These are phyloP conservation scores for Dermatemys mawii DNA, from an alignment of 2,113 vertebrate species.

Conservation along the genomic window DNA sequence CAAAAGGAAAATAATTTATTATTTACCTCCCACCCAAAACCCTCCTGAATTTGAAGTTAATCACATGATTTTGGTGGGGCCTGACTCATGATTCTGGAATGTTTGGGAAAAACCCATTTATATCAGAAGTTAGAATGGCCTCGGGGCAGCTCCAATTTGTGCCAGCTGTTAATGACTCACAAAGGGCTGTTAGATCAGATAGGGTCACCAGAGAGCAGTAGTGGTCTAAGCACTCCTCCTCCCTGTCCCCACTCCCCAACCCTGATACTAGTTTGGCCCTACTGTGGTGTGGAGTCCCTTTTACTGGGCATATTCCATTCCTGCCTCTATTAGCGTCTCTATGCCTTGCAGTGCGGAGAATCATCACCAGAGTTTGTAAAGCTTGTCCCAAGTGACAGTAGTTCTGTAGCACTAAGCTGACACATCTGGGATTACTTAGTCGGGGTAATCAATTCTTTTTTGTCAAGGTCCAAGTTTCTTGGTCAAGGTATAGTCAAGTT, in stretches of 20 bases:
- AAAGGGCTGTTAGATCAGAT: neutral
- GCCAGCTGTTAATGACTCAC: neutral
- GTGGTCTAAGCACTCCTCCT: neutral
- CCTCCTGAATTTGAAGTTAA: neutral
- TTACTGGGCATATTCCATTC: neutral
- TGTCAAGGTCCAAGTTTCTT: no score
- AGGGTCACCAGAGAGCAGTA: neutral
- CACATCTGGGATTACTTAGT: neutral
- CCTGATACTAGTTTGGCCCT: neutral
- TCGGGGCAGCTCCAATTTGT: neutral
- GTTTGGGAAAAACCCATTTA: neutral
- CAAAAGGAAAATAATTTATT: neutral
- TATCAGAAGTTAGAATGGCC: neutral
- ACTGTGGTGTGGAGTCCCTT: neutral
- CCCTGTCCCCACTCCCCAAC: neutral
- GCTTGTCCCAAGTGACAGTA: neutral
- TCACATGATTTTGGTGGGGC: neutral
- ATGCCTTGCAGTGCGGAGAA: neutral
- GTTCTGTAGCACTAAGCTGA: neutral
- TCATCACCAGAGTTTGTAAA: neutral
- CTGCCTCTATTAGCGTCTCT: neutral
- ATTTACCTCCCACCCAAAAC: neutral
- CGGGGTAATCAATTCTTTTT: no score
- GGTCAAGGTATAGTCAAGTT: no score
- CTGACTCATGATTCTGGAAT: neutral